Evolutionary conservation across 1,140 invertebrate genomes (phyloP), one percentile per base, ranked within the genome.

Genomic region (Caenorhabditis remanei): DNA sequence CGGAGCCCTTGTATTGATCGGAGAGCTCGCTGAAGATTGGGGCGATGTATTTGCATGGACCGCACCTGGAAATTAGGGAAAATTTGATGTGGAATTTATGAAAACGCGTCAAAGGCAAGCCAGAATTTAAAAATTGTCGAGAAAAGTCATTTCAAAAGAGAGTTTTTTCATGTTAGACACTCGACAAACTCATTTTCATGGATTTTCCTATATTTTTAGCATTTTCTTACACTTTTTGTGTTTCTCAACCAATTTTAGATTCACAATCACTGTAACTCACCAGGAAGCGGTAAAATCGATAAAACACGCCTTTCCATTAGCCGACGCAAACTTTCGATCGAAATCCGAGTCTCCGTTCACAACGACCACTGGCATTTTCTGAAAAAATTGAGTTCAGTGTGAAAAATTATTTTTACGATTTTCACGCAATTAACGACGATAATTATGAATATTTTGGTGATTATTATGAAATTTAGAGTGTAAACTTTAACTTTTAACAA

Each of bases 261-360:
- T 53, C 1, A 1, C 9, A 13, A 53, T 53, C 50, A 19, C 14
- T 2, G n/a, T n/a, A 19, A 6, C 40, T 71, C 19, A 79, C 71
- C 71, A 79, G n/a, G 71, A 79, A 43, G 71, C 71, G 4, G 71
- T 79, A 24, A 79, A 79, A 50, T 79, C 71, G 4, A 79, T n/a
- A 13, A 79, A 79, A 48, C 50, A 46, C 2, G 71, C 46, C 41
- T 79, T 79, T 14, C 71, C 71, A n/a, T 79, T 79, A 4, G 19
- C 71, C n/a, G 71, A 19, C 4, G 71, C 13, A 11, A 79, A 79
- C n/a, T 79, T 79, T 14, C 71, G 13, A 14, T 53, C 46, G 19
- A 79, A 79, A 79, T 79, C 71, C 71, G 46, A 50, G 46, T 79
- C 71, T 32, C 71, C 71, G 21, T 79, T 79, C 5, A 79, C 71